Evolutionary conservation across 2,113 vertebrate genomes (phyloP).

Genomic region (Osmerus eperlanus): DNA sequence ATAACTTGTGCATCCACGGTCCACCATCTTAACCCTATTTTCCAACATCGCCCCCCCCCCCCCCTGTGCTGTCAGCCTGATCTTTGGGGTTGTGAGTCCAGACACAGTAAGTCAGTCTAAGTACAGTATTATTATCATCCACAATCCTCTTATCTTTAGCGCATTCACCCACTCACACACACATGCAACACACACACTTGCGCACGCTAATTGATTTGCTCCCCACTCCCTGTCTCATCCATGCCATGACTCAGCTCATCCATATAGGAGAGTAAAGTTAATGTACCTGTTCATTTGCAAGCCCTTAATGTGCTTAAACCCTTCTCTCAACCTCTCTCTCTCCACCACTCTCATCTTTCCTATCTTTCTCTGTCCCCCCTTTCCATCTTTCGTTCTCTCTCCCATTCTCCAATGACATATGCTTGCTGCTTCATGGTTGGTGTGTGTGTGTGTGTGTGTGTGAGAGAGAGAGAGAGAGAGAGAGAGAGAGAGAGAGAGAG

Average conservation of each 20-base stretch:
- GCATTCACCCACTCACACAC: background rate
- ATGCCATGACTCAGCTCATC: background rate
- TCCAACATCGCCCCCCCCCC: background rate
- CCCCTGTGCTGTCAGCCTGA: background rate
- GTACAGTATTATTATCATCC: slow-evolving; percentile 44
- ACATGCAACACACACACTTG: too few relatives aligned
- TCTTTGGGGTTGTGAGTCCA: slow-evolving; percentile 13
- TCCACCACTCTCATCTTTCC: background rate
- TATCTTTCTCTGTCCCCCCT: background rate
- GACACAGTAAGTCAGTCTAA: slow-evolving; percentile 49
- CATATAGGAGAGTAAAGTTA: background rate
- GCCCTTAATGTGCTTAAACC: background rate
- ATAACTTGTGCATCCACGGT: background rate
- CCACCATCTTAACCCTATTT: slow-evolving; percentile 36
- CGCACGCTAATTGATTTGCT: background rate
- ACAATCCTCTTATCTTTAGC: slow-evolving; percentile 47
- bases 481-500: too few relatives aligned
- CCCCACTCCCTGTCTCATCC: background rate
- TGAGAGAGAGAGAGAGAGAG: slow-evolving; percentile 15
- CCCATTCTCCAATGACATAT: slow-evolving; percentile 22
- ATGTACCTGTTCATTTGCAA: background rate
- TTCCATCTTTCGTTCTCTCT: slow-evolving; percentile 21
- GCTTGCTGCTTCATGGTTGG: slow-evolving; percentile 35
- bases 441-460: slow-evolving; percentile 32
- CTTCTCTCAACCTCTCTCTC: too few relatives aligned